Conservation (phyloP, 2,888 invertebrate genomes). For the Amaurobius ferox region DNA sequence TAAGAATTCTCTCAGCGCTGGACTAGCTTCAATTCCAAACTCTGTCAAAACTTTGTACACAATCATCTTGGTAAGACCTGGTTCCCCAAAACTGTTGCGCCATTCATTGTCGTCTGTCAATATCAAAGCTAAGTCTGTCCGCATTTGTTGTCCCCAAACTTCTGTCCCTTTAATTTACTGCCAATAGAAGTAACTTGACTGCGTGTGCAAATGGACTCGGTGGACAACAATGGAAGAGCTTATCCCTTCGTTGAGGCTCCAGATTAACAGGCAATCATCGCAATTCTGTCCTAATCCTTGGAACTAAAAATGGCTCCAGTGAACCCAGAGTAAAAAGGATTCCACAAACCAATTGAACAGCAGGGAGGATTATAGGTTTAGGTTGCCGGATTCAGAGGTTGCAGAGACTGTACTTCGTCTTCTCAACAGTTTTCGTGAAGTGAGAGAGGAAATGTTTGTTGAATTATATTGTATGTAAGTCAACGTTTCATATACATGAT, state of each 20-base stretch:
- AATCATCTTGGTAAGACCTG: neutral
- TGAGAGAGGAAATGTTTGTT: no score
- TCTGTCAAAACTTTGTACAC: no score
- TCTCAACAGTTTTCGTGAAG: no score
- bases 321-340: slow-evolving; percentile 65
- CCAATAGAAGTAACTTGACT: neutral
- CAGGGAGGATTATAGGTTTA: slow-evolving; percentile 38
- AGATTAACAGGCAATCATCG: slow-evolving; percentile 70
- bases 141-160: neutral
- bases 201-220: neutral
- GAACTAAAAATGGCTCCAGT: slow-evolving; percentile 62
- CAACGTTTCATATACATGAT: no score
- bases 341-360: slow-evolving; percentile 47
- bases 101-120: neutral
- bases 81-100: neutral
- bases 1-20: no score
- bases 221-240: slow-evolving; percentile 1
- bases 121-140: neutral
- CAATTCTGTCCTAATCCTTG: slow-evolving; percentile 8
- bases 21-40: no score
- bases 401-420: no score
- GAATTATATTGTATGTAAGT: no score
- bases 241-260: slow-evolving; percentile 11
- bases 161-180: slow-evolving; percentile 14
- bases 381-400: neutral